Conservation (phyloP, 1,140 invertebrate genomes). For the Geopemphigus sp. region DNA sequence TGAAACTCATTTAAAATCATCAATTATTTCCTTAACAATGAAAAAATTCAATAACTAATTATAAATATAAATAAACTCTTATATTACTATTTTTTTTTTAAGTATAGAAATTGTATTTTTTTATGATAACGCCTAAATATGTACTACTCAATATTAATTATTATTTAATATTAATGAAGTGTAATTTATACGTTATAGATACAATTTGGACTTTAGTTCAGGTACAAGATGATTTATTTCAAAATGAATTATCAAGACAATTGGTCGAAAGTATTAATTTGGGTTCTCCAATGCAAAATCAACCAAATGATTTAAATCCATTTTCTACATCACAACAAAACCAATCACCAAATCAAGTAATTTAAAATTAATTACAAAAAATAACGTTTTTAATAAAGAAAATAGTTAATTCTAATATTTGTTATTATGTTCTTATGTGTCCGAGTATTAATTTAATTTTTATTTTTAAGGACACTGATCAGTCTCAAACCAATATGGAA, state of each 20-base stretch:
- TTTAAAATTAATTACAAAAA: background rate
- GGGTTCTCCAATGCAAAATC: constrained; percentile 25
- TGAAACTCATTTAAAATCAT: no score
- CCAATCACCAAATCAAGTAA: constrained; percentile 32
- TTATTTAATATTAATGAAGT: background rate
- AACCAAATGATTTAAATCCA: constrained; percentile 12
- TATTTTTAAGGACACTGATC: constrained; percentile 37
- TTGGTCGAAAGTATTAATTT: constrained; percentile 37
- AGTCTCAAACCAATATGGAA: constrained; percentile 42
- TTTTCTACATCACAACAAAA: constrained; percentile 37
- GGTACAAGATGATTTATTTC: constrained; percentile 46
- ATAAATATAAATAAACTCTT: no score
- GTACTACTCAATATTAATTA: background rate
- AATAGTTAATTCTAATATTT: no score
- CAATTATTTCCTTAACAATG: no score
- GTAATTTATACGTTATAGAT: constrained; percentile 7
- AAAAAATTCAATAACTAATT: no score
- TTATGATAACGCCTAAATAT: no score
- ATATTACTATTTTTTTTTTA: no score
- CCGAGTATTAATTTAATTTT: background rate
- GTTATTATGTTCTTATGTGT: no score
- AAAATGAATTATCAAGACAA: constrained; percentile 45
- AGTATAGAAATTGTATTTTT: no score
- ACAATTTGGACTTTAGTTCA: constrained; percentile 42
- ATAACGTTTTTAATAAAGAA: no score